Evolutionary conservation across 2,797 vertebrate species (phyloP), one percentile per base, ranked within the genome.

Genomic region (Glyptemys insculpta): DNA sequence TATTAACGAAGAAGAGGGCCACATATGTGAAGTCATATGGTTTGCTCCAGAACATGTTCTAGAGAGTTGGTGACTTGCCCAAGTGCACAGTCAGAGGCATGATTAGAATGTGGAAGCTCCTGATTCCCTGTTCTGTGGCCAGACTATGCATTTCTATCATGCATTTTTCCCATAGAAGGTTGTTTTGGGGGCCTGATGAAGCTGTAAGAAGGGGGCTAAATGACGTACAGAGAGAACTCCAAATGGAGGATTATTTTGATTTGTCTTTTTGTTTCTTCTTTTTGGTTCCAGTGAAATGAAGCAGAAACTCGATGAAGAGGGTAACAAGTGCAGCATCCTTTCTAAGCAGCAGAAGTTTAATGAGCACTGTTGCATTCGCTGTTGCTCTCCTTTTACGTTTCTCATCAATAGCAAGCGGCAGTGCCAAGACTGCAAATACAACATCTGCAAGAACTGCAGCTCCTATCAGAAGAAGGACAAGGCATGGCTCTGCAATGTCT

Each of bases 311-410:
- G 99, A 98, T 34, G 99, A 99, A 98, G 99, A 99, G 97, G 99
- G 99, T 96, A 99, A 98, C 98, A 99, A 99, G 98, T 99, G 99
- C 98, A 99, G 98, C 97, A 99, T 99, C 98, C 99, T 99, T 91
- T 98, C 99, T 80, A 99, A 99, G 98, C 99, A 99, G 98, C 98
- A 98, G 94, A 99, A 99, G 97, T 99, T 99, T 96, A 99, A 99
- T 29, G 98, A 99, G 96, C 99, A 98, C 97, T 99, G 99, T 98
- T 99, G 99, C 93, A 99, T 99, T 98, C 99, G 99, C 96, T 99
- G 99, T 98, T 99, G 99, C 53, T 96, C 98, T 15, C 99, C 99
- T 91, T 99, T 99, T 98, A 99, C 99, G 23, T 99, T 99, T 97
- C 99, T 99, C 44, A 98, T 99, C 98, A 99, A 99, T 98, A 99